These are phyloP conservation scores for Genyomyrus donnyi DNA, from an alignment of 2,113 vertebrate species.

Conservation along the genomic window DNA sequence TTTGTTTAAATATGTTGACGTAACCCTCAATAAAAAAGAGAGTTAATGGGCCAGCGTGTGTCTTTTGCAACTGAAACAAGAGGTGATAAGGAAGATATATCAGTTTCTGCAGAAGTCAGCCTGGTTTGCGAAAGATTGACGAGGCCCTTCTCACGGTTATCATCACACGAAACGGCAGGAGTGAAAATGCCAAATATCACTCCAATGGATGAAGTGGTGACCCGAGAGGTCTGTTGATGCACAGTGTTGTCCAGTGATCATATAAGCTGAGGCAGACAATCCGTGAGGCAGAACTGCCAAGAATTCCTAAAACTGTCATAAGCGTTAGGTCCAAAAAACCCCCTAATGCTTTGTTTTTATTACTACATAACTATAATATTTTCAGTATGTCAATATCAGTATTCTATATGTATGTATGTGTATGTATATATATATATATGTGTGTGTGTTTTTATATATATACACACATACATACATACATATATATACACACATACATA, in stretches of 20 bases:
- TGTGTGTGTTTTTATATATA: too few species aligned
- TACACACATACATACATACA: too few species aligned
- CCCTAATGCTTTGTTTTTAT: neutral
- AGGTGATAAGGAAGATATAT: neutral
- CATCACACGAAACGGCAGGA: neutral
- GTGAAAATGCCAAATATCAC: neutral
- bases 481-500: neutral
- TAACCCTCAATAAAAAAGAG: neutral
- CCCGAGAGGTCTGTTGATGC: neutral
- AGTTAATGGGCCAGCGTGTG: neutral
- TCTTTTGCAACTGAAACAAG: neutral
- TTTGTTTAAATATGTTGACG: neutral
- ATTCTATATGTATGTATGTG: neutral
- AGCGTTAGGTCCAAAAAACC: neutral
- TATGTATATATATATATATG: neutral
- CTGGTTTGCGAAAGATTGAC: neutral
- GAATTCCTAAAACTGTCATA: neutral
- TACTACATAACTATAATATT: neutral
- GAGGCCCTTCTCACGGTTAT: neutral
- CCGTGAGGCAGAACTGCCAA: neutral
- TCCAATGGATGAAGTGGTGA: neutral
- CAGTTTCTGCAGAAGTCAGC: neutral
- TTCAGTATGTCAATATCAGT: neutral
- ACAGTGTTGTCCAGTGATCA: neutral
- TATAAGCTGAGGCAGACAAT: neutral